Evolutionary conservation across 1,140 invertebrate species (phyloP).

Genomic region (Halesus radiatus): DNA sequence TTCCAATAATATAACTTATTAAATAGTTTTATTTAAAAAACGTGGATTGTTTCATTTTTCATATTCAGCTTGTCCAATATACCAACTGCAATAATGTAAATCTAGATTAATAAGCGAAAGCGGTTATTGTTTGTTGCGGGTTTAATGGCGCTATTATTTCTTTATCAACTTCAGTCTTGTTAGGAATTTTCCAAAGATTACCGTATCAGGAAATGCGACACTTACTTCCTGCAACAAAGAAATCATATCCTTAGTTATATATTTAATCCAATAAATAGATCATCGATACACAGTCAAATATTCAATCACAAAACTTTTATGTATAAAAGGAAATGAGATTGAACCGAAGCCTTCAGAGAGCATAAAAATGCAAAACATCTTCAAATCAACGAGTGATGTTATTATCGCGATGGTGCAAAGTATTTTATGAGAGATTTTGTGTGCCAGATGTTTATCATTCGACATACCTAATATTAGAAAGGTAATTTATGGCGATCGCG

Average conservation of each 20-base stretch:
- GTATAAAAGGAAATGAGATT: too few relatives aligned
- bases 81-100: slow-evolving; percentile 5
- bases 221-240: slow-evolving; percentile 75
- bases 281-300: too few relatives aligned
- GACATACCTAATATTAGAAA: neutral
- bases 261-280: too few relatives aligned
- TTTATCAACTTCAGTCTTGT: slow-evolving; percentile 48
- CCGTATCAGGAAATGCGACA: slow-evolving; percentile 65
- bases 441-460: neutral
- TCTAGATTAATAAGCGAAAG: slow-evolving; percentile 41
- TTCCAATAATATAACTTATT: slow-evolving; percentile 7
- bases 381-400: too few relatives aligned
- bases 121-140: slow-evolving; percentile 41
- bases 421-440: neutral
- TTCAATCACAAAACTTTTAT: too few relatives aligned
- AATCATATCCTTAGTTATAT: slow-evolving; percentile 17
- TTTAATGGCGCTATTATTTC: slow-evolving; percentile 37
- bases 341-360: too few relatives aligned
- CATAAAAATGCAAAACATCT: too few relatives aligned
- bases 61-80: slow-evolving; percentile 15
- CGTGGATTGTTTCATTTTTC: neutral
- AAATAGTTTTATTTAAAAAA: slow-evolving; percentile 1
- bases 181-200: slow-evolving; percentile 49
- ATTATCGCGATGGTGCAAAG: too few relatives aligned
- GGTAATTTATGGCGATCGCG: neutral